These are phyloP conservation scores for Acrobasis consociella DNA, from an alignment of 2,888 invertebrate species.

Conservation along the genomic window DNA sequence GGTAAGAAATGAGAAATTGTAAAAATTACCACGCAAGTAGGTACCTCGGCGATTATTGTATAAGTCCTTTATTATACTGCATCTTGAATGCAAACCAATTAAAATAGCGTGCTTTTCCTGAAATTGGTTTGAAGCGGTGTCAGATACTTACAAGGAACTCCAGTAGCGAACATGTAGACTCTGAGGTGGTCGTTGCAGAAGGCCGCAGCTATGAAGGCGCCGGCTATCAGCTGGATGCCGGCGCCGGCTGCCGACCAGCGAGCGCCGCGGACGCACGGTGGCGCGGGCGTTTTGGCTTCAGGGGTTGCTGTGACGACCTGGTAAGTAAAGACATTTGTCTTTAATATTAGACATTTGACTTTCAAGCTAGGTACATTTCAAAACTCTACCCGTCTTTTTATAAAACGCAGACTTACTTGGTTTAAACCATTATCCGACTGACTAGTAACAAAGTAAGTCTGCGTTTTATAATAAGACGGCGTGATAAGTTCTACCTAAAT, in stretches of 20 bases:
- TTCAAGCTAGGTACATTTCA: no score
- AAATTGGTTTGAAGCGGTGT: neutral
- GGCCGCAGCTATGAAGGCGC: constrained; percentile 62
- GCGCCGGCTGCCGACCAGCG: constrained; percentile 69
- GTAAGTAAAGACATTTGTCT: neutral
- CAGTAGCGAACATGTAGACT: constrained; percentile 64
- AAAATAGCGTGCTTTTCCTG: no score
- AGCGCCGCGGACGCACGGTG: constrained; percentile 65
- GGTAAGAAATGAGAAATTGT: no score
- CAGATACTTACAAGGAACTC: constrained; percentile 62
- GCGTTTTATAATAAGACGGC: no score
- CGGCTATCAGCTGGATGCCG: constrained; percentile 56
- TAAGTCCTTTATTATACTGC: no score
- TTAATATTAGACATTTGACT: neutral
- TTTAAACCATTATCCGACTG: no score
- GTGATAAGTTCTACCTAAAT: constrained; percentile 21
- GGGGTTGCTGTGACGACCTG: constrained; percentile 76
- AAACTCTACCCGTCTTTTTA: no score
- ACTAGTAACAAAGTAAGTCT: no score
- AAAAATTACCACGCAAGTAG: no score
- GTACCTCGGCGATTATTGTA: no score
- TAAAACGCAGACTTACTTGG: no score
- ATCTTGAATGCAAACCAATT: no score
- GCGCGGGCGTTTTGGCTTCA: constrained; percentile 64
- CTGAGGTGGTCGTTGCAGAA: constrained; percentile 64